A percentile compares a stretch with the other conserved stretches of the same genome.
Conservation (phyloP, 2,113 vertebrate species). For the Siniperca knerii region DNA sequence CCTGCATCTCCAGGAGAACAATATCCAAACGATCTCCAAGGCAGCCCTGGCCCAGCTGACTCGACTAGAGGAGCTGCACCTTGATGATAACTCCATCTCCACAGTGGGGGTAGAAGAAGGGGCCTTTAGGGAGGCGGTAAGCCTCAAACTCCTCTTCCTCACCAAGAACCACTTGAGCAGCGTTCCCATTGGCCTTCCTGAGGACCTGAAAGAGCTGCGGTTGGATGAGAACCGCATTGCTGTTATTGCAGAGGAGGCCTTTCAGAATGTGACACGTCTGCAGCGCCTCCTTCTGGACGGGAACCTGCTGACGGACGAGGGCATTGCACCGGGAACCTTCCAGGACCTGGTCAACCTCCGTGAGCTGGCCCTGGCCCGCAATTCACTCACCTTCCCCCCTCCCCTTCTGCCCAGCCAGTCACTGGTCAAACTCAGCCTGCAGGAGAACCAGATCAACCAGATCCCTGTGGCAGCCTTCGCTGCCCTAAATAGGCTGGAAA, state of each 20-base stretch:
- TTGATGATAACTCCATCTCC: constrained; percentile 98
- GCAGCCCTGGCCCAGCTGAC: constrained; percentile 93
- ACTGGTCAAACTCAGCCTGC: constrained; percentile 91
- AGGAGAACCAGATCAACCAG: constrained; percentile 97
- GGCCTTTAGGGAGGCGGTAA: constrained; percentile 94
- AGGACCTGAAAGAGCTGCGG: constrained; percentile 93
- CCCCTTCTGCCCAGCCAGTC: constrained; percentile 90
- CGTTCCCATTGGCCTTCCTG: constrained; percentile 93
- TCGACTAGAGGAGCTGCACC: constrained; percentile 94
- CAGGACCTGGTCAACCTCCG: constrained; percentile 91
- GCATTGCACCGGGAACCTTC: constrained; percentile 94
- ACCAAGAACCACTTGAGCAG: constrained; percentile 99
- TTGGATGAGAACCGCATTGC: constrained; percentile 97
- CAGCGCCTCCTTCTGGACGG: constrained; percentile 96
- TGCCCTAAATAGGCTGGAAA: constrained; percentile 91
- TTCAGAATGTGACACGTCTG: constrained; percentile 94
- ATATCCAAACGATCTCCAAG: constrained; percentile 98
- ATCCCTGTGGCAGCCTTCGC: constrained; percentile 93
- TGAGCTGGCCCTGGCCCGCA: constrained; percentile 94
- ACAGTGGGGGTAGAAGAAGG: constrained; percentile 97
- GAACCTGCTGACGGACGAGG: constrained; percentile 95
- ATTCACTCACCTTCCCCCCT: constrained; percentile 93
- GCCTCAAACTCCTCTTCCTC: constrained; percentile 96
- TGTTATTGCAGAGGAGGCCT: constrained; percentile 93
- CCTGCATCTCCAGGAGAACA: constrained; percentile 98